These are phyloP conservation scores for Cottus gobio DNA, from an alignment of 2,113 vertebrate genomes.

Conservation along the genomic window DNA sequence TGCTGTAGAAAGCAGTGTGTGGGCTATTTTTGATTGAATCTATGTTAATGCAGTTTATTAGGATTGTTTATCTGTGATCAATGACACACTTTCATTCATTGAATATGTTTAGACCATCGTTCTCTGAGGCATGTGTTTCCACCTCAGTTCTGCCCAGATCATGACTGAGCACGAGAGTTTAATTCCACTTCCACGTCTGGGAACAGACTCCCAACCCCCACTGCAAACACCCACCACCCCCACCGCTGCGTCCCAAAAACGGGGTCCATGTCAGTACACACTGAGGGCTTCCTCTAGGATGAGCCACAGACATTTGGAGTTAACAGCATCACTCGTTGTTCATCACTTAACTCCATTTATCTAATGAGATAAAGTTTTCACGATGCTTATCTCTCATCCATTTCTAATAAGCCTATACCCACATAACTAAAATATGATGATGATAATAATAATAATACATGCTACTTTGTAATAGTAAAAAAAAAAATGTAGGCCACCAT, in stretches of 20 bases:
- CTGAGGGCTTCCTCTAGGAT: constrained; percentile 22
- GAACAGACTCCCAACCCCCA: constrained; percentile 44
- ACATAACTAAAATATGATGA: too few relatives aligned
- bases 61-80: background rate
- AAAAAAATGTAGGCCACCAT: too few relatives aligned
- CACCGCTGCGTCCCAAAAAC: constrained; percentile 25
- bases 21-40: background rate
- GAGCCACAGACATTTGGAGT: background rate
- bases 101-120: background rate
- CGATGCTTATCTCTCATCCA: too few relatives aligned
- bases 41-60: background rate
- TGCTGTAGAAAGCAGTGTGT: background rate
- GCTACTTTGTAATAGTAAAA: too few relatives aligned
- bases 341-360: background rate
- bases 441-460: too few relatives aligned
- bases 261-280: constrained; percentile 10
- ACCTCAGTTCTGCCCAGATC: constrained; percentile 35
- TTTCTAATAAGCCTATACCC: too few relatives aligned
- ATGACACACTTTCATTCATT: background rate
- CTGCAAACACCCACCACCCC: constrained; percentile 44
- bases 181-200: constrained; percentile 26
- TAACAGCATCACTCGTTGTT: background rate
- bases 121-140: constrained; percentile 21
- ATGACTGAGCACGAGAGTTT: constrained; percentile 32
- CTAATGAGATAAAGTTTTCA: too few relatives aligned